These are phyloP conservation scores for Periparus ater DNA, from an alignment of 2,797 vertebrate genomes.

Conservation along the genomic window DNA sequence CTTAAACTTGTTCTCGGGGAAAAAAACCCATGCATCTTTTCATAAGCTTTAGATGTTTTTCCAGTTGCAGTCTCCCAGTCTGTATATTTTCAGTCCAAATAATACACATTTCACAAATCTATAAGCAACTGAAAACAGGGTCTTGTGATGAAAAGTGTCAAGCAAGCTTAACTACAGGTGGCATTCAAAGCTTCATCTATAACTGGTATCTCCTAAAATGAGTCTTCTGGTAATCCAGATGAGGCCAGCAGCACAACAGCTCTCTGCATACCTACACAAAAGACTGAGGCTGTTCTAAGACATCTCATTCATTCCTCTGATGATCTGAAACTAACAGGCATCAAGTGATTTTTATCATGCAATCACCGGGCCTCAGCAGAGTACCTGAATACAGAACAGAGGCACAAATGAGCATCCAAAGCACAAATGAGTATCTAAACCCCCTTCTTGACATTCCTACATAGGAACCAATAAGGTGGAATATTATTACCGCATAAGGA, in stretches of 20 bases:
- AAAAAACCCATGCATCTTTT: not conserved
- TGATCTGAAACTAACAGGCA: slow-evolving; percentile 17
- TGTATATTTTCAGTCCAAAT: not conserved
- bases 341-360: not conserved
- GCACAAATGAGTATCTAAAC: not conserved
- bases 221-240: not conserved
- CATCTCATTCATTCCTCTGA: not conserved
- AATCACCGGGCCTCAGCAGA: not conserved
- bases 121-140: not conserved
- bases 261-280: not conserved
- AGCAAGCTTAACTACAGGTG: not conserved
- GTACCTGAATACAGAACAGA: not conserved
- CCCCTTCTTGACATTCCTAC: not conserved
- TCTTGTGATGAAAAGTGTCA: not conserved
- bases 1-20: not conserved
- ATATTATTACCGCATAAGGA: not conserved
- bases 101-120: not conserved
- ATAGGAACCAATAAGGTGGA: not conserved
- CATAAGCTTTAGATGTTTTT: not conserved
- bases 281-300: not conserved
- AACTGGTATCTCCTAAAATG: not conserved
- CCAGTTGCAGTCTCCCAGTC: not conserved
- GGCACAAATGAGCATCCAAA: not conserved
- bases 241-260: not conserved
- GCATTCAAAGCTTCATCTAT: not conserved